Evolutionary conservation across 2,888 invertebrate species (phyloP), one percentile per base, ranked within the genome.

Genomic region (Cheilosia impressa): DNA sequence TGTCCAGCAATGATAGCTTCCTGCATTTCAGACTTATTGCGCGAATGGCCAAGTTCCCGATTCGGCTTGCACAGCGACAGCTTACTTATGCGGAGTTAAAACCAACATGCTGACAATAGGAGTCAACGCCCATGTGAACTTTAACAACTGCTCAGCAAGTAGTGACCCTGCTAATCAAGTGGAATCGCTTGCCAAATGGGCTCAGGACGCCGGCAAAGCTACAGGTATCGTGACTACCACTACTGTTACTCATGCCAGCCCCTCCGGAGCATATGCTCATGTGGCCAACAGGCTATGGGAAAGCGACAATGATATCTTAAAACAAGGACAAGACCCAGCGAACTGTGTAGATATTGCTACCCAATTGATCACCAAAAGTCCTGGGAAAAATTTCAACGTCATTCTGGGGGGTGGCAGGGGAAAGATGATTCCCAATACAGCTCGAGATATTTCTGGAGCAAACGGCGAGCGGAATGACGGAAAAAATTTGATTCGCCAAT

Each of bases 201-300:
- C 96, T 0, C 93, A 96, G 89, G 77, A 82, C 1, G 93, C 93
- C 9, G 94, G 94, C 0, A 95, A 95, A 89, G 92, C 92, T 0
- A 87, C 93, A 88, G 96, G 96, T 0, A 88, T 96, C 3, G 96
- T 97, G 2, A 97, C 97, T 0, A 96, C 96, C 0, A 96, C 96
- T 0, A 93, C 96, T 9, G 94, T 97, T 0, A 97, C 97, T 0
- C 96, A 97, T 90, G 97, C 96, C 0, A 96, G 96, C 1, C 96
- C 97, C 0, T 95, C 95, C 0, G 94, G 94, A 0, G 91, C 93
- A 88, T 95, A 93, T 88, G 94, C 94, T 0, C 94, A 94, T 83
- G 93, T 94, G 0, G 94, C 95, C 0, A 93, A 95, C 77, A 93
- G 96, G 6, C 93, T 95, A 87, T 96, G 96, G 95, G 96, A 97